These are phyloP conservation scores for Suricata suricatta DNA, from an alignment of 2,113 vertebrate species.

Conservation along the genomic window DNA sequence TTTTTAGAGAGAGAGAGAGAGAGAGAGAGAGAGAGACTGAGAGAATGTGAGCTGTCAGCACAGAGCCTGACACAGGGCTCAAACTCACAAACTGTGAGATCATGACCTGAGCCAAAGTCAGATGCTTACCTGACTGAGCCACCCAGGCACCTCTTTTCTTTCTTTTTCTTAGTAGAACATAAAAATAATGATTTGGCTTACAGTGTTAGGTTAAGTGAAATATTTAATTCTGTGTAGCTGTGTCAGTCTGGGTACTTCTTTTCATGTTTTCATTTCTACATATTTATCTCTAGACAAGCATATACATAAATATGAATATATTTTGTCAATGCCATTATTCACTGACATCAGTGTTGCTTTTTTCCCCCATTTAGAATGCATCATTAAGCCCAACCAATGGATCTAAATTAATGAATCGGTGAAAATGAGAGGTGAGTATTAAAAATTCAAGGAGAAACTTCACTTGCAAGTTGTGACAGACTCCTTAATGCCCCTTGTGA, in stretches of 20 bases:
- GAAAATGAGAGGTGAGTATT: constrained; percentile 69
- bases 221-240: neutral
- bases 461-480: neutral
- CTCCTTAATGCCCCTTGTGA: neutral
- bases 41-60: no score
- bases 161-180: neutral
- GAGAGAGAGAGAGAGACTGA: no score
- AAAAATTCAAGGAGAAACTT: neutral
- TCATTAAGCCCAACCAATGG: constrained; percentile 62
- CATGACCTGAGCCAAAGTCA: no score
- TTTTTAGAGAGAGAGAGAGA: no score
- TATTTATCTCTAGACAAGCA: neutral
- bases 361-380: constrained; percentile 55
- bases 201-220: neutral
- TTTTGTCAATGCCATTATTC: neutral
- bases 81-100: no score
- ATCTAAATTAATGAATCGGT: constrained; percentile 63
- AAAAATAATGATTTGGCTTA: neutral
- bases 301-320: neutral
- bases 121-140: no score
- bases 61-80: no score
- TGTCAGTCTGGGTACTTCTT: neutral
- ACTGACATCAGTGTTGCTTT: neutral
- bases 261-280: neutral
- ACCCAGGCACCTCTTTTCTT: neutral